A percentile compares a stretch with the other conserved stretches of the same genome.
Evolutionary conservation across 2,888 invertebrate genomes (phyloP).

Genomic region (Physocephala rufipes): DNA sequence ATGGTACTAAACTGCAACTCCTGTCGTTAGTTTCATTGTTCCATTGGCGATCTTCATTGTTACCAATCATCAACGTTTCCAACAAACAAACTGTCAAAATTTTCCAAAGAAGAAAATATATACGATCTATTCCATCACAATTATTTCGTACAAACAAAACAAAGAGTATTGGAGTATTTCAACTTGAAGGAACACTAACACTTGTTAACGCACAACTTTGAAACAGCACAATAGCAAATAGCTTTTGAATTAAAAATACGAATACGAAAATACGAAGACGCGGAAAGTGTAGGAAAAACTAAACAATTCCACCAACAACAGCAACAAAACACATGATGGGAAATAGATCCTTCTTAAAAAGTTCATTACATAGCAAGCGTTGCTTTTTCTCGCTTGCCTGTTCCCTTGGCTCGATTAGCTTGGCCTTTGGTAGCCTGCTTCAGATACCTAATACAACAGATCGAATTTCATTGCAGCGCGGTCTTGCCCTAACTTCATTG

Average conservation of each 20-base stretch:
- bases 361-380: constrained; percentile 51
- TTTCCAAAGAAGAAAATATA: too few species aligned
- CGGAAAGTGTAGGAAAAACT: too few species aligned
- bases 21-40: too few species aligned
- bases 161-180: not conserved
- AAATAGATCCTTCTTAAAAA: constrained; percentile 42
- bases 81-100: too few species aligned
- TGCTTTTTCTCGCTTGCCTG: constrained; percentile 64
- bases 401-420: constrained; percentile 64
- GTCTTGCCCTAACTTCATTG: constrained; percentile 70
- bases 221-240: not conserved
- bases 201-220: constrained; percentile 8
- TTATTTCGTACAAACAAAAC: not conserved
- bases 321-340: constrained; percentile 36
- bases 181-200: constrained; percentile 23
- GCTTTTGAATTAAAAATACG: not conserved
- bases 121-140: not conserved
- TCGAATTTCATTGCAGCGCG: constrained; percentile 72
- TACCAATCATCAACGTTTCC: not conserved
- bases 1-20: too few species aligned
- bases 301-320: not conserved
- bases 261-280: not conserved
- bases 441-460: constrained; percentile 65
- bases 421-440: constrained; percentile 64
- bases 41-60: too few species aligned